A percentile compares a stretch with the other conserved stretches of the same genome.
Conservation (phyloP, 1,140 invertebrate species). For the honey bee (Apis mellifera) region DNA sequence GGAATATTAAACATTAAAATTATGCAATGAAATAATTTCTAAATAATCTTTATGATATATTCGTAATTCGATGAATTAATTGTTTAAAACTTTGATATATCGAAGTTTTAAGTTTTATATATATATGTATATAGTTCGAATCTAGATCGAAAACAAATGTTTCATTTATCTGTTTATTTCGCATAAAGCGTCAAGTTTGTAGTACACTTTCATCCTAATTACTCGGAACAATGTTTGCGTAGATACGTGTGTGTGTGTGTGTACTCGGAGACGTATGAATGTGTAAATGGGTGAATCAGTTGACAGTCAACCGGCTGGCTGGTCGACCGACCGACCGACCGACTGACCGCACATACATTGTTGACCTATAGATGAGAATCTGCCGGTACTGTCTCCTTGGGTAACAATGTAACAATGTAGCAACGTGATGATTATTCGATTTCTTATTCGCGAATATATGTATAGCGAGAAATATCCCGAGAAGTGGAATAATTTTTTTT, state of each 20-base stretch:
- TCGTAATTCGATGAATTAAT: not conserved
- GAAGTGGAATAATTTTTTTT: not conserved
- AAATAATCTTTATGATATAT: not conserved
- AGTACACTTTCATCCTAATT: slow-evolving; percentile 40
- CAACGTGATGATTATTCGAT: slow-evolving; percentile 20
- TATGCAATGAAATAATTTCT: not conserved
- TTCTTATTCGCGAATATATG: not conserved
- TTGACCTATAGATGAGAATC: slow-evolving; percentile 44
- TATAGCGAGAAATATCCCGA: not conserved
- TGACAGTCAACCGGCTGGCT: slow-evolving; percentile 54
- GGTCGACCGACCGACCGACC: slow-evolving; percentile 71
- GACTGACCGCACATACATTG: slow-evolving; percentile 64
- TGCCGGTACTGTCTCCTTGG: slow-evolving; percentile 35
- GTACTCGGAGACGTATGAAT: slow-evolving; percentile 7
- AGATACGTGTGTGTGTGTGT: no score
- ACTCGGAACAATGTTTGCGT: slow-evolving; percentile 18
- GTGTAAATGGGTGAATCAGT: slow-evolving; percentile 59
- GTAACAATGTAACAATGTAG: slow-evolving; percentile 44
- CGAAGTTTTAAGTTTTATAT: no score
- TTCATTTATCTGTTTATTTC: slow-evolving; percentile 6
- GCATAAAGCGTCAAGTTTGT: not conserved
- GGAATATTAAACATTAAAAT: not conserved
- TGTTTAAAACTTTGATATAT: not conserved
- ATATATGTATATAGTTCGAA: not conserved
- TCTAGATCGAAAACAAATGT: not conserved